These are phyloP conservation scores for Heliocidaris erythrogramma DNA, from an alignment of 35 echinoderm and acorn worm species.

Conservation along the genomic window DNA sequence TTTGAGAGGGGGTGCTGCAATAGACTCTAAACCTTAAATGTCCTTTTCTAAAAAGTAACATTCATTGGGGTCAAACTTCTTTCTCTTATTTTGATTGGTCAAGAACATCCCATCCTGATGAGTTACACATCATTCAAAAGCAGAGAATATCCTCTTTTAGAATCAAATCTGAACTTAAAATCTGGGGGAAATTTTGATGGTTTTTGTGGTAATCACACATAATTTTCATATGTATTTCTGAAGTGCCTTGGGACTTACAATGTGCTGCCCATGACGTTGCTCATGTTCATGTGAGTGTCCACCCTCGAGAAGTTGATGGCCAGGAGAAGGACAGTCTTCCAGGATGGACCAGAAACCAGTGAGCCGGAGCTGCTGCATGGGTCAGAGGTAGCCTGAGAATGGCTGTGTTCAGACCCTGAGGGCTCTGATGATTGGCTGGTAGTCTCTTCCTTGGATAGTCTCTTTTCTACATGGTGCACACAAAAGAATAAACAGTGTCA, in stretches of 20 bases:
- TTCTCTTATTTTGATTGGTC: too few relatives aligned
- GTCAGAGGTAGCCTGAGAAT: conserved; percentile 45
- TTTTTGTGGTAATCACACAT: too few relatives aligned
- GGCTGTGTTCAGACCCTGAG: conserved; percentile 30
- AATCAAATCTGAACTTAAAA: too few relatives aligned
- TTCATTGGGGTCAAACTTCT: too few relatives aligned
- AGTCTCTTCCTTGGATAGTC: conserved; percentile 57
- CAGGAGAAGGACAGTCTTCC: conserved; percentile 84
- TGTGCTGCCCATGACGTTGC: conserved; percentile 98
- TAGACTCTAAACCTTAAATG: too few relatives aligned
- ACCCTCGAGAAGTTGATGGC: conserved; percentile 89
- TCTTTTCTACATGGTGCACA: background rate
- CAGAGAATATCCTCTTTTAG: too few relatives aligned
- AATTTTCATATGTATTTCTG: background rate
- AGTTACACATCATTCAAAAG: too few relatives aligned
- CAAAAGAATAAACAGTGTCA: background rate
- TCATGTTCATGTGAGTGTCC: conserved; percentile 97
- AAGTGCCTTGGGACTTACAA: conserved; percentile 63
- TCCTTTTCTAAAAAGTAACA: too few relatives aligned
- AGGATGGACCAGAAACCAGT: conserved; percentile 50
- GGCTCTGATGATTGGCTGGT: conserved; percentile 52
- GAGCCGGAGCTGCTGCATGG: conserved; percentile 44
- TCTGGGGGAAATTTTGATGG: too few relatives aligned
- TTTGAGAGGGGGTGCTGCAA: too few relatives aligned
- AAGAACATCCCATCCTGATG: too few relatives aligned